These are phyloP conservation scores for Riparia riparia DNA, from an alignment of 2,113 vertebrate genomes.

Conservation along the genomic window DNA sequence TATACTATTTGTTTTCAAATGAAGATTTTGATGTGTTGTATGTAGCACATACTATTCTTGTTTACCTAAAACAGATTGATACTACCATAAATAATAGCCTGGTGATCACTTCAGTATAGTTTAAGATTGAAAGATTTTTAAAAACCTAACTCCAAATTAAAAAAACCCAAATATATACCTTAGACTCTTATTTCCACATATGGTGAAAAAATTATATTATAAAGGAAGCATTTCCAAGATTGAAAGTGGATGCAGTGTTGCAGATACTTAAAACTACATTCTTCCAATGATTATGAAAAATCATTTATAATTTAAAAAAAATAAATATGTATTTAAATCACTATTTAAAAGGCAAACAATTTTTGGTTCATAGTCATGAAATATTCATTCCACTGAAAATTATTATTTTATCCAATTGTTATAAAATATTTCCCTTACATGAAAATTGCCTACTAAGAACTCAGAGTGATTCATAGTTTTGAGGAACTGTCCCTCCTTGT, in stretches of 20 bases:
- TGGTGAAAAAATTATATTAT: not conserved
- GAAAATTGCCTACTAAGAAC: slow-evolving; percentile 30
- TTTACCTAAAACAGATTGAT: not conserved
- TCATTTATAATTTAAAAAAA: not conserved
- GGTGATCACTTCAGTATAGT: not conserved
- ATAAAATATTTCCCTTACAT: slow-evolving; percentile 46
- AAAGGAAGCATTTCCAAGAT: not conserved
- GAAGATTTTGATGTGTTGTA: not conserved
- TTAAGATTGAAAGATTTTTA: not conserved
- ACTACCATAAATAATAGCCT: not conserved
- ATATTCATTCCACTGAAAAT: slow-evolving; percentile 10
- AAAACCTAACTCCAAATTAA: not conserved
- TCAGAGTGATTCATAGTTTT: slow-evolving; percentile 33
- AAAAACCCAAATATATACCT: not conserved
- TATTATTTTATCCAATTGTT: not conserved
- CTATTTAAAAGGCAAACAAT: not conserved
- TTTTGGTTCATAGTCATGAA: not conserved
- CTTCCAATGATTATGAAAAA: too few species aligned
- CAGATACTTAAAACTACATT: not conserved
- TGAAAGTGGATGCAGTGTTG: not conserved
- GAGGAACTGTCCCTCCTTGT: not conserved
- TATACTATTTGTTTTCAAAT: not conserved
- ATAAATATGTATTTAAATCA: not conserved
- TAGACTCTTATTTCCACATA: not conserved
- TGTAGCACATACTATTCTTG: not conserved